These are phyloP conservation scores for Hydrolagus colliei DNA, from an alignment of 2,797 vertebrate genomes.

Conservation along the genomic window DNA sequence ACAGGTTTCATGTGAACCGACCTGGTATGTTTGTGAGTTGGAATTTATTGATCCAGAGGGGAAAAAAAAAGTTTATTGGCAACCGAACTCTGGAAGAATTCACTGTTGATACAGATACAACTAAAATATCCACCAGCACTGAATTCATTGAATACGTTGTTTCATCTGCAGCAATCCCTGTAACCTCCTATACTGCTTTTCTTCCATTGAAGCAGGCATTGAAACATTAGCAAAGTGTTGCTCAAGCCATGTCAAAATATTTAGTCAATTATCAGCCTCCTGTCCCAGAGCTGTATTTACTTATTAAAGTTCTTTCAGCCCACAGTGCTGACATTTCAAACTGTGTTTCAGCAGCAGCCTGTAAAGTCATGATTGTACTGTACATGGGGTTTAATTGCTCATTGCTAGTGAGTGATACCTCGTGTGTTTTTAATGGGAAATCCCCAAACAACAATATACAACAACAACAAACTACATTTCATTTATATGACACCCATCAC, in stretches of 20 bases:
- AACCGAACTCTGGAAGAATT: not conserved
- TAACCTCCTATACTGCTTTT: too few relatives aligned
- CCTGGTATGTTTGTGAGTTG: not conserved
- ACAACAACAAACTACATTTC: too few relatives aligned
- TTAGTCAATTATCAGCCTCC: not conserved
- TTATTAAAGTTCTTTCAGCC: not conserved
- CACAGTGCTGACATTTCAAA: not conserved
- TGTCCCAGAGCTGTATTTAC: not conserved
- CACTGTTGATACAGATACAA: not conserved
- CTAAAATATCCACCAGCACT: not conserved
- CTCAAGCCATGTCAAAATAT: not conserved
- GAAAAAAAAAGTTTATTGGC: not conserved
- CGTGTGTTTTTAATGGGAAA: too few relatives aligned
- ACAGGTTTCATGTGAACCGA: not conserved
- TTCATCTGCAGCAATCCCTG: too few relatives aligned
- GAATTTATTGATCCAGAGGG: too few relatives aligned
- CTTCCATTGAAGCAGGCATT: too few relatives aligned
- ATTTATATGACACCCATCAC: too few relatives aligned
- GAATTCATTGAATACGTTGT: too few relatives aligned
- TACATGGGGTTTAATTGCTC: not conserved
- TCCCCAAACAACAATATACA: too few relatives aligned
- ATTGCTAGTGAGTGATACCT: not conserved
- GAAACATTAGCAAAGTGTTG: too few relatives aligned
- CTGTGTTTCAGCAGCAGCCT: not conserved
- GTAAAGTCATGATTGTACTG: too few relatives aligned